These are phyloP conservation scores for Mormyrus lacerda DNA, from an alignment of 2,113 vertebrate species.

Conservation along the genomic window DNA sequence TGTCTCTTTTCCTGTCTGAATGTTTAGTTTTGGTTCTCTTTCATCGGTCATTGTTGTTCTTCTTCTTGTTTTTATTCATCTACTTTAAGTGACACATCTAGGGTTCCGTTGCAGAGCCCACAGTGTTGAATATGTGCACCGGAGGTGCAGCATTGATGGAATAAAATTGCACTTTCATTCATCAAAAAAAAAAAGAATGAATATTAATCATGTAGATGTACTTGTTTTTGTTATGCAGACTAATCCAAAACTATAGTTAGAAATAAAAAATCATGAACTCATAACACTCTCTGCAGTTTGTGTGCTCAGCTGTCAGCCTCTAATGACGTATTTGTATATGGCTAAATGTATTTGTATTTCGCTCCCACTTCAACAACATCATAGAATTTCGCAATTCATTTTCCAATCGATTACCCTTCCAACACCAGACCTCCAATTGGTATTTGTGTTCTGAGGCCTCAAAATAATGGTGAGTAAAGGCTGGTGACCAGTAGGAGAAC, in stretches of 20 bases:
- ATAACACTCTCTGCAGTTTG: background rate
- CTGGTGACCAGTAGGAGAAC: background rate
- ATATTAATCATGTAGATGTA: background rate
- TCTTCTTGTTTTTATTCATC: background rate
- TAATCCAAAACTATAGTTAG: background rate
- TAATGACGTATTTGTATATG: background rate
- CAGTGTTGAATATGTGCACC: background rate
- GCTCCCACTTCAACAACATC: background rate
- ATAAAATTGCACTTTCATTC: conserved; percentile 5
- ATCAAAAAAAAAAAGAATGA: background rate
- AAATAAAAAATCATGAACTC: background rate
- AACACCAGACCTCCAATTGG: background rate
- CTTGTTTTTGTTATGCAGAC: background rate
- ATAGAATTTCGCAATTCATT: background rate
- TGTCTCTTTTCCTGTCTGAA: background rate
- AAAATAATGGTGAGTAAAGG: background rate
- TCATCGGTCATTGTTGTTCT: background rate
- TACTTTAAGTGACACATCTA: background rate
- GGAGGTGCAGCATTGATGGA: background rate
- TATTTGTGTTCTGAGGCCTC: background rate
- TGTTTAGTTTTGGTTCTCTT: background rate
- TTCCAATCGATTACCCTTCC: background rate
- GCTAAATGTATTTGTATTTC: background rate
- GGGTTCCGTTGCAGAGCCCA: background rate
- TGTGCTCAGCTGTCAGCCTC: background rate